phyloP scores from a whole-genome alignment of 2,888 invertebrate genomes.

The Cantharis nigra region DNA sequence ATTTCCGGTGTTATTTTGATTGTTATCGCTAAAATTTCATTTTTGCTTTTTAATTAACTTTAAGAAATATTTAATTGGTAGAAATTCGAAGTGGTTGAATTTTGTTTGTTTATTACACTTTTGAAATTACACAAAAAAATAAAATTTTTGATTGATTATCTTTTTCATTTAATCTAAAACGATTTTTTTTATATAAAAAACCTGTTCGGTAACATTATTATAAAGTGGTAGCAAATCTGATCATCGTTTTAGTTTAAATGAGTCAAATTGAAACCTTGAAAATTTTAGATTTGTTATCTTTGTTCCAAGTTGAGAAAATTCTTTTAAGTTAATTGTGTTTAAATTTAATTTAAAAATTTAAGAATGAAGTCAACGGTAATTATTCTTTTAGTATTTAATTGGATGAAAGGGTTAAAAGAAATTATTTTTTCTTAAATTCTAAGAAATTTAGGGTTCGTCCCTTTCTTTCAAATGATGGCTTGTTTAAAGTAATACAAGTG shows the following conservation, averaged over 20 bases:
- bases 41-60: neutral
- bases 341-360: slow-evolving; percentile 26
- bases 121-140: neutral
- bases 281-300: slow-evolving; percentile 4
- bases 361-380: slow-evolving; percentile 29
- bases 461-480: slow-evolving; percentile 31
- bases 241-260: neutral
- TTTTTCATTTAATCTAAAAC: neutral
- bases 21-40: neutral
- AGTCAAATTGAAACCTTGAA: neutral
- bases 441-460: slow-evolving; percentile 31
- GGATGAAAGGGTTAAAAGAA: slow-evolving; percentile 31
- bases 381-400: slow-evolving; percentile 33
- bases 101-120: too few species aligned
- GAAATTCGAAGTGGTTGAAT: too few species aligned
- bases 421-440: slow-evolving; percentile 30
- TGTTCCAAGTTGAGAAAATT: slow-evolving; percentile 8
- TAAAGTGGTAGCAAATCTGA: neutral
- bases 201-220: neutral
- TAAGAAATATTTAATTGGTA: neutral
- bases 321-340: slow-evolving; percentile 19
- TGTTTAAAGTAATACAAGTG: slow-evolving; percentile 35
- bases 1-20: slow-evolving; percentile 2
- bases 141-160: neutral
- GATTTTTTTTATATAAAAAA: neutral